These are phyloP conservation scores for Pogonomyrmex californicus DNA, from an alignment of 1,140 invertebrate species.

Conservation along the genomic window DNA sequence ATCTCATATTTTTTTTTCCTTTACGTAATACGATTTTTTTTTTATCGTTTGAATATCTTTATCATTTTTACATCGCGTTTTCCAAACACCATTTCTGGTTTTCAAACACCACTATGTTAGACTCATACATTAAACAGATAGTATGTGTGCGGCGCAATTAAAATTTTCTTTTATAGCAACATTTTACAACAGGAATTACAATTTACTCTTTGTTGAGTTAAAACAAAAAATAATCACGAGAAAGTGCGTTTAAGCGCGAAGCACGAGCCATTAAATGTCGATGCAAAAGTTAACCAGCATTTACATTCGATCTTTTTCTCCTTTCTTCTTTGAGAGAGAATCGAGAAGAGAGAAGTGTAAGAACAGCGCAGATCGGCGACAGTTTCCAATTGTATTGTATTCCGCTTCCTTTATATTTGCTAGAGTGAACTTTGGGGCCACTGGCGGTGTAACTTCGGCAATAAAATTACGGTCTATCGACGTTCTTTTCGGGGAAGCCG, in stretches of 20 bases:
- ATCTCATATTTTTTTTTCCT: slow-evolving; percentile 1
- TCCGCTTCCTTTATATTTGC: slow-evolving; percentile 51
- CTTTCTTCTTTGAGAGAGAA: background rate
- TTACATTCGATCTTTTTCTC: background rate
- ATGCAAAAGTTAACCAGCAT: slow-evolving; percentile 53
- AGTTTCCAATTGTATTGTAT: slow-evolving; percentile 65
- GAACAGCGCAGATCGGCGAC: slow-evolving; percentile 3
- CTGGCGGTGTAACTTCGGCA: slow-evolving; percentile 66
- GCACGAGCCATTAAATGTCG: slow-evolving; percentile 23
- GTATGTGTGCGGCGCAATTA: background rate
- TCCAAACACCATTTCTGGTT: background rate
- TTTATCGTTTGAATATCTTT: background rate
- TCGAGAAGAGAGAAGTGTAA: background rate
- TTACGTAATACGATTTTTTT: background rate
- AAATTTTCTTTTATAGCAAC: background rate
- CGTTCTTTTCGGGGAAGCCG: slow-evolving; percentile 62
- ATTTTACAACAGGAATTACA: slow-evolving; percentile 23
- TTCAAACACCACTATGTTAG: background rate
- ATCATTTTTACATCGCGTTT: background rate
- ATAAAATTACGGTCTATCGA: slow-evolving; percentile 74
- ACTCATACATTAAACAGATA: slow-evolving; percentile 4
- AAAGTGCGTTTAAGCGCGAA: slow-evolving; percentile 20
- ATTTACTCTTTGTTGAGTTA: background rate
- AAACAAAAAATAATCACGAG: background rate
- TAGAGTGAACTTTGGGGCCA: slow-evolving; percentile 52